These are phyloP conservation scores for Noctua pronuba DNA, from an alignment of 2,888 invertebrate species.

Conservation along the genomic window DNA sequence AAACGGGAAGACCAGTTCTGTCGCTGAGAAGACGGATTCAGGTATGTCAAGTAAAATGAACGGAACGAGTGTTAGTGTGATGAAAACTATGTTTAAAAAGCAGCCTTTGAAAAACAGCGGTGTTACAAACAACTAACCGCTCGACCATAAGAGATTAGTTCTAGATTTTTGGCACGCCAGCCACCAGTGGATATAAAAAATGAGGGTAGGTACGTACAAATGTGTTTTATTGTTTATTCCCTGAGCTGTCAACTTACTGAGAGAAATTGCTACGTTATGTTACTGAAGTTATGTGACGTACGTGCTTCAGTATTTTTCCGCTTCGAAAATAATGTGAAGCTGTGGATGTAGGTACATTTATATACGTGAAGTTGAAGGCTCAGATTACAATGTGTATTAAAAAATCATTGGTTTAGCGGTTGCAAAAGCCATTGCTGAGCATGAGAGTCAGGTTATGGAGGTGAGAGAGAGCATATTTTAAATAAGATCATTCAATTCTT, in stretches of 20 bases:
- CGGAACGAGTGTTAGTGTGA: background rate
- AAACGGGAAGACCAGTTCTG: background rate
- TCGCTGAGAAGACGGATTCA: background rate
- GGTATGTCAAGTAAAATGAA: background rate
- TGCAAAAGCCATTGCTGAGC: background rate
- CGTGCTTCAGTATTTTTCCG: slow-evolving; percentile 47
- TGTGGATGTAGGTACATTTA: background rate
- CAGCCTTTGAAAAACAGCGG: slow-evolving; percentile 15
- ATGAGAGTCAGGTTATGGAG: background rate
- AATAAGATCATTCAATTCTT: background rate
- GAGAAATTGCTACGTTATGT: slow-evolving; percentile 46
- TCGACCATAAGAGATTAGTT: slow-evolving; percentile 53
- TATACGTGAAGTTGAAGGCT: slow-evolving; percentile 4
- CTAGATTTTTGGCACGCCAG: slow-evolving; percentile 53
- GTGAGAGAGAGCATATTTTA: background rate
- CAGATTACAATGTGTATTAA: slow-evolving; percentile 15
- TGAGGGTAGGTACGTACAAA: slow-evolving; percentile 36
- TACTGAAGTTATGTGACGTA: slow-evolving; percentile 51
- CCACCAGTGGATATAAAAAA: slow-evolving; percentile 43
- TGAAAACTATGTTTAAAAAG: background rate
- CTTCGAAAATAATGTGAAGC: slow-evolving; percentile 25
- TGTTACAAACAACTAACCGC: slow-evolving; percentile 27
- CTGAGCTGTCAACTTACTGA: slow-evolving; percentile 51
- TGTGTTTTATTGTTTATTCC: slow-evolving; percentile 56
- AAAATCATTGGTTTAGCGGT: background rate